Conservation (phyloP, 2,888 invertebrate genomes). For the Microctonus aethiopoides region DNA sequence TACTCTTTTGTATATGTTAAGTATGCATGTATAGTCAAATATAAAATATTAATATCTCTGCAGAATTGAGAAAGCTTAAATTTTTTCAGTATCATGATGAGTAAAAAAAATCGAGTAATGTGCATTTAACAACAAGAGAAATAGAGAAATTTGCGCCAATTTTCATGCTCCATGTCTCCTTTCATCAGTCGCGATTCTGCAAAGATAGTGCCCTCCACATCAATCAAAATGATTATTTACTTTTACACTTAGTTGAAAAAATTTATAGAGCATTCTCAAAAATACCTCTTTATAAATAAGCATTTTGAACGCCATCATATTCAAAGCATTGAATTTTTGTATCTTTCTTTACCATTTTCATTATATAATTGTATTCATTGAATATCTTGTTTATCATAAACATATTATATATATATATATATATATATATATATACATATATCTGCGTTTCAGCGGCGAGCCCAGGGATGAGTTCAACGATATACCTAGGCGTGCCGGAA, state of each 20-base stretch:
- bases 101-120: background rate
- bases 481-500: constrained; percentile 13
- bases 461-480: background rate
- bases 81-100: constrained; percentile 3
- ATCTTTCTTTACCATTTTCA: background rate
- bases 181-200: constrained; percentile 43
- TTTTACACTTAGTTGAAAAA: constrained; percentile 20
- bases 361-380: background rate
- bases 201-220: constrained; percentile 18
- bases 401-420: background rate
- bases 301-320: background rate
- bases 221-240: constrained; percentile 43
- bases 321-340: background rate
- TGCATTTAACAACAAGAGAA: constrained; percentile 24
- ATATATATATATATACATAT: background rate
- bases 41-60: constrained; percentile 6
- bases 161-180: constrained; percentile 45
- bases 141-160: constrained; percentile 47
- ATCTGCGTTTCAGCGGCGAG: background rate
- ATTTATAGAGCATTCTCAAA: background rate
- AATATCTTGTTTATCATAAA: background rate
- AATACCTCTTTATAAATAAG: background rate
- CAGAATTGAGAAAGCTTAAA: constrained; percentile 21
- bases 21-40: no score
- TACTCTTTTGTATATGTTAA: no score